A percentile compares a stretch with the other conserved stretches of the same genome.
phyloP scores from a whole-genome alignment of 2,888 invertebrate genomes.

The Drosophila multiciliata region DNA sequence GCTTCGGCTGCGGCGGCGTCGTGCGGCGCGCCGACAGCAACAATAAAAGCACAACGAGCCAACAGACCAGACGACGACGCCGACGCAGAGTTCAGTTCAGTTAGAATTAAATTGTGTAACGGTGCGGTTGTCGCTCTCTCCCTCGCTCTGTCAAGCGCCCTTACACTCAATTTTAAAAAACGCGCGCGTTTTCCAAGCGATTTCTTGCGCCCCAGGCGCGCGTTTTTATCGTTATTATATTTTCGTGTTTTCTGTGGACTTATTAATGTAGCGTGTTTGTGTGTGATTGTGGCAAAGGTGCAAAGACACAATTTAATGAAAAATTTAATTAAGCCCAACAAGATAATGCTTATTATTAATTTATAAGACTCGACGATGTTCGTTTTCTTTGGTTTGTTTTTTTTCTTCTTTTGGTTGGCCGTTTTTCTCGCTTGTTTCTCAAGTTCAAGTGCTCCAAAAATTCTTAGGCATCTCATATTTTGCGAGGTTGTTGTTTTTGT shows the following conservation, averaged over 20 bases:
- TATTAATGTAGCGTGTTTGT: constrained; percentile 9
- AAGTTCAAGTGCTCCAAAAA: constrained; percentile 51
- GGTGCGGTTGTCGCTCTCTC: constrained; percentile 68
- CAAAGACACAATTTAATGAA: constrained; percentile 32
- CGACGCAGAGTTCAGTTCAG: constrained; percentile 75
- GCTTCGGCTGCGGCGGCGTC: constrained; percentile 68
- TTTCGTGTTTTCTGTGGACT: constrained; percentile 43
- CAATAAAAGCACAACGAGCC: constrained; percentile 39
- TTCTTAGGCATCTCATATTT: constrained; percentile 43
- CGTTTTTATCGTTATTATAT: constrained; percentile 37
- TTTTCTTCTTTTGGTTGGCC: not conserved
- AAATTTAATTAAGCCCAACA: constrained; percentile 30
- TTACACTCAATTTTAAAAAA: constrained; percentile 26
- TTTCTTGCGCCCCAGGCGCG: constrained; percentile 34
- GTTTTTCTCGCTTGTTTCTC: constrained; percentile 19
- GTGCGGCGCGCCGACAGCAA: constrained; percentile 39
- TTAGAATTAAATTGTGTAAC: constrained; percentile 82
- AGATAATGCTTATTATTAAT: constrained; percentile 1
- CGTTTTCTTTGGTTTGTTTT: not conserved
- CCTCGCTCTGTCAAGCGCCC: constrained; percentile 21
- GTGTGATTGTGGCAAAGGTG: constrained; percentile 31
- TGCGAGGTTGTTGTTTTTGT: not conserved
- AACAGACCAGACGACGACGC: constrained; percentile 61
- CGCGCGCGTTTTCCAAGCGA: constrained; percentile 54
- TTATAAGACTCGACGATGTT: constrained; percentile 12